Evolutionary conservation across 2,888 invertebrate species (phyloP).

Genomic region (Drosophila ezoana): DNA sequence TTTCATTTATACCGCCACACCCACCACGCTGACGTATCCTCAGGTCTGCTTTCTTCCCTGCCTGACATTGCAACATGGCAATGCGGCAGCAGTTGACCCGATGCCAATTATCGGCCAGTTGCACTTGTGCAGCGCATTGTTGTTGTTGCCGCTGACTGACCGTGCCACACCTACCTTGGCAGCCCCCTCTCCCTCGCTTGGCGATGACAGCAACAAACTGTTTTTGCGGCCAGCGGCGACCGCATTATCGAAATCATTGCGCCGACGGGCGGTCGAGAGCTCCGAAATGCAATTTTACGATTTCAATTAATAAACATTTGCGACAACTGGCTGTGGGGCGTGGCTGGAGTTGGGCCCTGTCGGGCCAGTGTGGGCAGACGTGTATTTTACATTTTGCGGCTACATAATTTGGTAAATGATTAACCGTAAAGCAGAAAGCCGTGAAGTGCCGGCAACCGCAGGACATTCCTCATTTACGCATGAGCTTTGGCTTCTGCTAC

Average conservation of each 20-base stretch:
- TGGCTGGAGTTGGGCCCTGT: not conserved
- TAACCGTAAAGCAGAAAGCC: conserved; percentile 68
- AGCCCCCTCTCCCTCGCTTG: not conserved
- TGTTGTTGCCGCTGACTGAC: conserved; percentile 31
- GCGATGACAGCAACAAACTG: conserved; percentile 77
- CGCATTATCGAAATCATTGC: conserved; percentile 79
- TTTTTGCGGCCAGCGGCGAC: conserved; percentile 76
- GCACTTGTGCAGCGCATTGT: conserved; percentile 39
- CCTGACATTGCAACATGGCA: conserved; percentile 27
- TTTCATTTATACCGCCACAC: conserved; percentile 17
- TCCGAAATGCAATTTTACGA: conserved; percentile 74
- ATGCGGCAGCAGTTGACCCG: conserved; percentile 61
- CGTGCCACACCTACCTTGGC: conserved; percentile 10
- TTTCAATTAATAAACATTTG: conserved; percentile 81
- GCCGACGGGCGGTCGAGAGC: conserved; percentile 52
- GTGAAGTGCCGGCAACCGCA: conserved; percentile 67
- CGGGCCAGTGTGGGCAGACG: conserved; percentile 30
- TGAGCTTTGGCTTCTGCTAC: conserved; percentile 21
- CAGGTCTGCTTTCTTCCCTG: conserved; percentile 1
- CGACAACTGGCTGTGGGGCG: conserved; percentile 50
- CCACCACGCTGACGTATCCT: not conserved
- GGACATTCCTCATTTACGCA: conserved; percentile 55
- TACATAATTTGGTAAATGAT: conserved; percentile 79
- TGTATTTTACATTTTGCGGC: conserved; percentile 77
- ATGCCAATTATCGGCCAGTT: conserved; percentile 67